Conservation (phyloP, 2,797 vertebrate species). For the Tadarida brasiliensis region DNA sequence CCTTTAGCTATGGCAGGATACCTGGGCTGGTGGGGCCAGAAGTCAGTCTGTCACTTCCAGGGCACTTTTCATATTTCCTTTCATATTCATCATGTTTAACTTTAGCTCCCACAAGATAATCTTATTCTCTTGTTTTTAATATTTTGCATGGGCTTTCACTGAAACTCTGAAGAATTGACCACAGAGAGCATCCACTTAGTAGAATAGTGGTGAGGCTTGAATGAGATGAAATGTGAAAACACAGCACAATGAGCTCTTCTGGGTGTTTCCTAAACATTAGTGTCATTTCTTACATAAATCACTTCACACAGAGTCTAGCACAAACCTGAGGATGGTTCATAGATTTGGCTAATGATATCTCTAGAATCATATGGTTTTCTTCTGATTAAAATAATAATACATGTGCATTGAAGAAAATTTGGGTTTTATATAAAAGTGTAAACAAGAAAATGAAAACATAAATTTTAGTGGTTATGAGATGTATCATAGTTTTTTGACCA, state of each 20-base stretch:
- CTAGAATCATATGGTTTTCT: background rate
- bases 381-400: background rate
- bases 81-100: background rate
- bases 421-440: background rate
- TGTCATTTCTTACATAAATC: background rate
- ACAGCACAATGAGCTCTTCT: background rate
- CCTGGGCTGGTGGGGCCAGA: background rate
- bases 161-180: background rate
- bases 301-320: background rate
- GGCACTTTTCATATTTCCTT: slow-evolving; percentile 7
- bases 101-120: slow-evolving; percentile 3
- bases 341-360: background rate
- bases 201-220: background rate
- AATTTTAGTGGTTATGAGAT: background rate
- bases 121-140: slow-evolving; percentile 23
- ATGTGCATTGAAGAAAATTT: background rate
- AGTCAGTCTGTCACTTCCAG: background rate
- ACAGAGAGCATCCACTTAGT: background rate
- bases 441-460: background rate
- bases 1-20: background rate
- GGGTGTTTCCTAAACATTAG: background rate
- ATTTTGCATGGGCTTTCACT: background rate
- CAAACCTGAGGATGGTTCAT: background rate
- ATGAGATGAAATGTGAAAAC: background rate
- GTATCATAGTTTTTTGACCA: background rate